Percentiles rank a stretch among this genome's conserved stretches.
Evolutionary conservation across 2,113 vertebrate genomes (phyloP).

Genomic region (Pelmatolapia mariae): DNA sequence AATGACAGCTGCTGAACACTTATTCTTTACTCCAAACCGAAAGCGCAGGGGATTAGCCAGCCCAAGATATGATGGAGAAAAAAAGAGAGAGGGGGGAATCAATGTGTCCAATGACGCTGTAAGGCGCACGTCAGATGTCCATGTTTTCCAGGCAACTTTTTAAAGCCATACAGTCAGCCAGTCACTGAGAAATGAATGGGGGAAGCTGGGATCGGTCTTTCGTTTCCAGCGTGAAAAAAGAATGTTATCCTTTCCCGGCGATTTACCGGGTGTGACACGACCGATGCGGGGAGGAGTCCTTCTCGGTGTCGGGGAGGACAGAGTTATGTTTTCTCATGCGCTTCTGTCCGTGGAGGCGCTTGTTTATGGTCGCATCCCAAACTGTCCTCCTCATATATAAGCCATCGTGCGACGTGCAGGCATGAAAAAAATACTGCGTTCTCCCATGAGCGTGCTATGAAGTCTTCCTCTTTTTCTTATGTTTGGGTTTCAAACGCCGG

Average conservation of each 20-base stretch:
- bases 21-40: constrained; percentile 43
- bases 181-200: neutral
- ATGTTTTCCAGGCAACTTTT: constrained; percentile 68
- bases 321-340: constrained; percentile 44
- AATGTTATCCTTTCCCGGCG: constrained; percentile 34
- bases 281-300: constrained; percentile 64
- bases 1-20: constrained; percentile 49
- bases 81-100: constrained; percentile 8
- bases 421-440: constrained; percentile 31
- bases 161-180: constrained; percentile 48
- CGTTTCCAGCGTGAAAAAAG: neutral
- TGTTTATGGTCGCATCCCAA: constrained; percentile 60
- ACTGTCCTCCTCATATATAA: constrained; percentile 61
- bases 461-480: constrained; percentile 45
- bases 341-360: constrained; percentile 50
- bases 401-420: constrained; percentile 25
- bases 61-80: constrained; percentile 32
- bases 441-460: constrained; percentile 69
- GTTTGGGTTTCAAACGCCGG: constrained; percentile 50
- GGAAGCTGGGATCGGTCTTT: neutral
- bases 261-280: constrained; percentile 54
- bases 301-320: constrained; percentile 29
- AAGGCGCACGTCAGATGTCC: constrained; percentile 66
- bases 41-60: constrained; percentile 45
- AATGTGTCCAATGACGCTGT: constrained; percentile 53